Evolutionary conservation across 2,113 vertebrate genomes (phyloP).

Genomic region (Semnopithecus entellus): DNA sequence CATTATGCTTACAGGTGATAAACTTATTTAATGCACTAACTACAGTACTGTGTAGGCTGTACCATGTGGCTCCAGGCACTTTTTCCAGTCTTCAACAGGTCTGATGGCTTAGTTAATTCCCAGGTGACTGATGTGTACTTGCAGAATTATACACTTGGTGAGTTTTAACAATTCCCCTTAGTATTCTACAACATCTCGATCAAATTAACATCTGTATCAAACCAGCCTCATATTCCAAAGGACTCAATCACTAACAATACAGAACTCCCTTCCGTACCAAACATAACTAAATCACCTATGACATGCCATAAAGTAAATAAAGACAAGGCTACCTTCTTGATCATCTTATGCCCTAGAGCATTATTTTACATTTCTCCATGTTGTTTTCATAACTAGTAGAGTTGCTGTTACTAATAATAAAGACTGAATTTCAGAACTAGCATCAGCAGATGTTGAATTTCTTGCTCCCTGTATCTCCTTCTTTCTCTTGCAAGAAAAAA

Average conservation of each 20-base stretch:
- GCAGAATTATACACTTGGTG: neutral
- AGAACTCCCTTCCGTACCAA: neutral
- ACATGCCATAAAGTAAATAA: neutral
- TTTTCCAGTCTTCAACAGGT: neutral
- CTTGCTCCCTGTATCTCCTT: neutral
- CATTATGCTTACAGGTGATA: neutral
- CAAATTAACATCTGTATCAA: neutral
- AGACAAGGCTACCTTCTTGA: neutral
- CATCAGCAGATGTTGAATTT: neutral
- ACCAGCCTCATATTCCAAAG: neutral
- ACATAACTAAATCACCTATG: neutral
- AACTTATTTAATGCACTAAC: neutral
- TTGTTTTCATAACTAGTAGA: neutral
- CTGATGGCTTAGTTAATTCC: neutral
- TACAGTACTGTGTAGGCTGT: neutral
- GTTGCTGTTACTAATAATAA: slow-evolving; percentile 21
- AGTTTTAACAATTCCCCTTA: neutral
- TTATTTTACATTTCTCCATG: neutral
- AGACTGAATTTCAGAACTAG: slow-evolving; percentile 15
- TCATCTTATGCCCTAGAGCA: neutral
- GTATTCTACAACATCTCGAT: neutral
- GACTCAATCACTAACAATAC: neutral
- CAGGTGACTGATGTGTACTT: neutral
- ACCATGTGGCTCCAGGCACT: neutral
- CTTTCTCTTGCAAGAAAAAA: slow-evolving; percentile 45